These are phyloP conservation scores for Pharmacophagus antenor DNA, from an alignment of 2,888 invertebrate genomes.

Conservation along the genomic window DNA sequence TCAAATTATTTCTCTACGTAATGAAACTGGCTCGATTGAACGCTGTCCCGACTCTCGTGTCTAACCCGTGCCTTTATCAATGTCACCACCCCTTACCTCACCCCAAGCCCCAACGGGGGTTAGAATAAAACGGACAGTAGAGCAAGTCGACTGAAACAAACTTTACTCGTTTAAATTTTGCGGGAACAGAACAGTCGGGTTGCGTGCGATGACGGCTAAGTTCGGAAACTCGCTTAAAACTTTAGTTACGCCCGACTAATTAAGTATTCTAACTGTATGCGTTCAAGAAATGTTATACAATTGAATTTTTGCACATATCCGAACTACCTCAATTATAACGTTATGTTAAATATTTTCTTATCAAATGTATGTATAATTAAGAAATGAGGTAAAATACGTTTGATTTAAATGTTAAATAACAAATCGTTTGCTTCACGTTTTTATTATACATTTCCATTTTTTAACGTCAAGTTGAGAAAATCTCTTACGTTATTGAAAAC, in stretches of 20 bases:
- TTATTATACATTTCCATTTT: no score
- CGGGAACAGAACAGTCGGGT: slow-evolving; percentile 60
- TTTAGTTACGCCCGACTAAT: slow-evolving; percentile 57
- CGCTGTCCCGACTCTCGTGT: slow-evolving; percentile 34
- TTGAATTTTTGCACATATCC: background rate
- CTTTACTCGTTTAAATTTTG: slow-evolving; percentile 81
- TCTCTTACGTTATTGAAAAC: no score
- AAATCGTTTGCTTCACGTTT: no score
- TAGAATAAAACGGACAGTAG: slow-evolving; percentile 61
- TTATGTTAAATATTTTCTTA: background rate
- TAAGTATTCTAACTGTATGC: slow-evolving; percentile 49
- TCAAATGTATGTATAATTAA: no score
- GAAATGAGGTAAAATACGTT: no score
- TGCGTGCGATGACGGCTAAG: slow-evolving; percentile 64
- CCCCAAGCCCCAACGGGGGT: slow-evolving; percentile 31
- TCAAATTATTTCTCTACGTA: slow-evolving; percentile 43
- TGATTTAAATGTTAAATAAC: no score
- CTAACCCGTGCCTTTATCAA: slow-evolving; percentile 61
- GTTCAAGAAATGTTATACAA: slow-evolving; percentile 8
- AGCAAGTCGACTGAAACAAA: slow-evolving; percentile 72
- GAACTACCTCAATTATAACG: background rate
- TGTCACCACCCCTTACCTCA: slow-evolving; percentile 41
- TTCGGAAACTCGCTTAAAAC: slow-evolving; percentile 57
- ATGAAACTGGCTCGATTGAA: slow-evolving; percentile 42
- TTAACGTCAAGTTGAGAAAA: no score